A percentile compares a stretch with the other conserved stretches of the same genome.
Conservation (phyloP, 1,140 invertebrate species). For the Bombus soroeensis region DNA sequence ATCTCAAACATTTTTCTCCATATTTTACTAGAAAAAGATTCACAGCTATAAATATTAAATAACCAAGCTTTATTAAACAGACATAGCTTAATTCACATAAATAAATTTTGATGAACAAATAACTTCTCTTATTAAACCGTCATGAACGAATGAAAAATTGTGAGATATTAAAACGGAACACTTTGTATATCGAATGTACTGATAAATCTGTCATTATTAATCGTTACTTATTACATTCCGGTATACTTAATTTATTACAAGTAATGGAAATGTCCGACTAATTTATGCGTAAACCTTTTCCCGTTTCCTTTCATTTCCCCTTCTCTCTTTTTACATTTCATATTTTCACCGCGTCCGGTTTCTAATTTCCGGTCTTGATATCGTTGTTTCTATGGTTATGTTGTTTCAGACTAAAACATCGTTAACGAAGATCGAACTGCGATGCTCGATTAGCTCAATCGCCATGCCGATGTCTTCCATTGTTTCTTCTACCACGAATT, state of each 20-base stretch:
- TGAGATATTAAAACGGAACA: too few species aligned
- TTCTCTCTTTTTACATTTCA: background rate
- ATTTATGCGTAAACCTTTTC: background rate
- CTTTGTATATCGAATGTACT: background rate
- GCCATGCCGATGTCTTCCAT: background rate
- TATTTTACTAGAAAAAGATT: too few species aligned
- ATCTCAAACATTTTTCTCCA: too few species aligned
- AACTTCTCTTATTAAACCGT: too few species aligned
- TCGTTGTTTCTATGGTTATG: background rate
- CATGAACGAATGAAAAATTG: too few species aligned
- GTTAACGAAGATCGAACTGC: background rate
- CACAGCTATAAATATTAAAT: too few species aligned
- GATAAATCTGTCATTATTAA: background rate
- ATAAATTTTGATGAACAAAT: too few species aligned
- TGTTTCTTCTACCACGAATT: background rate
- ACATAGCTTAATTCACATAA: too few species aligned
- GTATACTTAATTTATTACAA: background rate
- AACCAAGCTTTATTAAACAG: too few species aligned
- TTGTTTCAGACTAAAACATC: background rate
- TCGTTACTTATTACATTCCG: background rate
- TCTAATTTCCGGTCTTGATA: background rate
- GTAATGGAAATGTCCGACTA: too few species aligned
- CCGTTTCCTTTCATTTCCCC: background rate
- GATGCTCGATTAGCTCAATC: background rate
- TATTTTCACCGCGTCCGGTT: background rate